These are phyloP conservation scores for Lysiphlebus fabarum DNA, from an alignment of 1,140 invertebrate genomes.

Conservation along the genomic window DNA sequence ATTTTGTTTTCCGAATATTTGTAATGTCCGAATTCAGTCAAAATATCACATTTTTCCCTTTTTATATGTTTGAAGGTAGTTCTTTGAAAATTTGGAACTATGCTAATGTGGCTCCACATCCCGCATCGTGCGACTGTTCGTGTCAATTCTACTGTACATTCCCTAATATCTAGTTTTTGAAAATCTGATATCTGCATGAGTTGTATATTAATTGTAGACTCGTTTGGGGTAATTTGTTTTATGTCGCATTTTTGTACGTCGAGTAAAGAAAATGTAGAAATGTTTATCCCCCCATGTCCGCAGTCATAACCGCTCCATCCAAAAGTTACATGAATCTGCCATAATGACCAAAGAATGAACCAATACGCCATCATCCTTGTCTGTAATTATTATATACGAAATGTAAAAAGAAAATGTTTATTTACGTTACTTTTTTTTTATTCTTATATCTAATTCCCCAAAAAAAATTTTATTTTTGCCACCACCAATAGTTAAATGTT, in stretches of 20 bases:
- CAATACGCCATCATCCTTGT: background rate
- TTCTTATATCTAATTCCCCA: too few relatives aligned
- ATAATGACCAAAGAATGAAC: background rate
- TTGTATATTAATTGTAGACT: slow-evolving; percentile 11
- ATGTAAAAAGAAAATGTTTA: too few relatives aligned
- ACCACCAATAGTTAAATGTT: too few relatives aligned
- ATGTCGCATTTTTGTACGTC: too few relatives aligned
- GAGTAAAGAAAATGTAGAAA: too few relatives aligned
- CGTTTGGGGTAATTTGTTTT: background rate
- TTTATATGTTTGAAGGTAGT: slow-evolving; percentile 12
- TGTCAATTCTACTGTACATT: too few relatives aligned
- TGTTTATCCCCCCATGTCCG: too few relatives aligned
- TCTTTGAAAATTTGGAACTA: background rate
- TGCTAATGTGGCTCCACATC: slow-evolving; percentile 7
- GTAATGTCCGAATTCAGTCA: background rate
- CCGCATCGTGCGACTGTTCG: slow-evolving; percentile 19
- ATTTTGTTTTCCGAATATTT: background rate
- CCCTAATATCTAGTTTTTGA: background rate
- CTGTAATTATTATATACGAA: background rate
- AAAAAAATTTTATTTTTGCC: too few relatives aligned
- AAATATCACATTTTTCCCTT: slow-evolving; percentile 1
- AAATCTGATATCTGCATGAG: slow-evolving; percentile 13
- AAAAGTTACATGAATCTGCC: too few relatives aligned
- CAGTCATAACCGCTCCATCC: too few relatives aligned
- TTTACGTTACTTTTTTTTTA: too few relatives aligned